Evolutionary conservation across 1,140 invertebrate genomes (phyloP).

Genomic region (Centruroides vittatus): DNA sequence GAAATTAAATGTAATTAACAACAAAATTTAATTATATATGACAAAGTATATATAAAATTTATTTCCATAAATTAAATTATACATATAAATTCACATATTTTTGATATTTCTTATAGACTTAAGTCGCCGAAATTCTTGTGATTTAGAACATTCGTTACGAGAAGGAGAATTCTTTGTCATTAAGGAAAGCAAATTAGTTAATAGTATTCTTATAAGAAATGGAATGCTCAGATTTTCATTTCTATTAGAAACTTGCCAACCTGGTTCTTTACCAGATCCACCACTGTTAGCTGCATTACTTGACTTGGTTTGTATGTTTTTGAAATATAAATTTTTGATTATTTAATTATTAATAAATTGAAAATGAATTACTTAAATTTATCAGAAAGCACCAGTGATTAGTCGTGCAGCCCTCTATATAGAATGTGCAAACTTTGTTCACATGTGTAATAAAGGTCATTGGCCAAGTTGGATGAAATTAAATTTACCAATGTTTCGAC

Average conservation of each 20-base stretch:
- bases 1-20: too few relatives aligned
- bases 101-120: slow-evolving; percentile 40
- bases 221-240: slow-evolving; percentile 76
- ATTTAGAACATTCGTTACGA: slow-evolving; percentile 47
- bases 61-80: too few relatives aligned
- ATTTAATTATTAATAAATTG: neutral
- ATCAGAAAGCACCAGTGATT: slow-evolving; percentile 85
- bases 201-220: slow-evolving; percentile 50
- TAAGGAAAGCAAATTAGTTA: slow-evolving; percentile 66
- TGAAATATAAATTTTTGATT: neutral
- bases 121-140: slow-evolving; percentile 64
- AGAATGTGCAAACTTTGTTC: slow-evolving; percentile 92
- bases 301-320: slow-evolving; percentile 54
- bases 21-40: too few relatives aligned
- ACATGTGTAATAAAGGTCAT: slow-evolving; percentile 91
- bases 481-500: slow-evolving; percentile 60
- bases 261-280: slow-evolving; percentile 88
- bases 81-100: neutral
- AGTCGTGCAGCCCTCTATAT: slow-evolving; percentile 75
- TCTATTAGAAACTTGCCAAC: slow-evolving; percentile 83
- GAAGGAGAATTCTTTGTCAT: slow-evolving; percentile 74
- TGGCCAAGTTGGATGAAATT: slow-evolving; percentile 95
- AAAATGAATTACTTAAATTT: slow-evolving; percentile 13
- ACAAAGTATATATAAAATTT: too few relatives aligned
- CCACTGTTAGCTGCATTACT: slow-evolving; percentile 86